Conservation (phyloP, 2,113 vertebrate species). For the Xerus inauris region DNA sequence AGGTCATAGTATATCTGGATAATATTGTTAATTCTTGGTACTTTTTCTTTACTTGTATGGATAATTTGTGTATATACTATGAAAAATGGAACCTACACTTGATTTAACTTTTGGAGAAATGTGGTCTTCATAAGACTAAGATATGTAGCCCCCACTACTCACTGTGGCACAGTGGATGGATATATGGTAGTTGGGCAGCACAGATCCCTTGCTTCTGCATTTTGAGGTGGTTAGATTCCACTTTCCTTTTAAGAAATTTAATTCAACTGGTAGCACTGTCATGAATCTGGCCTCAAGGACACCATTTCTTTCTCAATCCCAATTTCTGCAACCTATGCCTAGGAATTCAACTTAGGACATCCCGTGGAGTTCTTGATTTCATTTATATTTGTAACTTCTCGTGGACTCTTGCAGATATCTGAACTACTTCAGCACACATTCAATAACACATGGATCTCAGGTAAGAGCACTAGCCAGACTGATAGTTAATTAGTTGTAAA, state of each 20-base stretch:
- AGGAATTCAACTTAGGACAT: background rate
- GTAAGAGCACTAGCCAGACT: background rate
- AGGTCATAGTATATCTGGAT: background rate
- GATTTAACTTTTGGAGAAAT: background rate
- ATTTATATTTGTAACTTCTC: background rate
- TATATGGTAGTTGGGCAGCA: background rate
- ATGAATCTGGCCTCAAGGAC: background rate
- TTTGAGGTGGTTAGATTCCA: background rate
- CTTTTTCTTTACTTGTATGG: background rate
- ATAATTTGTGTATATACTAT: background rate
- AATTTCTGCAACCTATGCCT: background rate
- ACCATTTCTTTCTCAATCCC: background rate
- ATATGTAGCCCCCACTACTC: accelerated
- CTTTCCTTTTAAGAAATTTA: background rate
- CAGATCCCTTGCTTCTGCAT: background rate
- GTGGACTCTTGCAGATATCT: background rate
- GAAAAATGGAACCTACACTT: background rate
- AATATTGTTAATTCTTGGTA: background rate
- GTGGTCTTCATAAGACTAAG: background rate
- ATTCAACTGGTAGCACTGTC: background rate
- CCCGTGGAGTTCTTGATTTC: background rate
- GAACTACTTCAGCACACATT: background rate
- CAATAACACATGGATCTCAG: background rate
- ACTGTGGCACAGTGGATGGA: background rate
- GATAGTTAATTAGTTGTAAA: background rate